Percentiles rank a stretch among this genome's conserved stretches.
These are phyloP conservation scores for Diploscapter pachys DNA, from an alignment of 1,140 invertebrate species.

Conservation along the genomic window DNA sequence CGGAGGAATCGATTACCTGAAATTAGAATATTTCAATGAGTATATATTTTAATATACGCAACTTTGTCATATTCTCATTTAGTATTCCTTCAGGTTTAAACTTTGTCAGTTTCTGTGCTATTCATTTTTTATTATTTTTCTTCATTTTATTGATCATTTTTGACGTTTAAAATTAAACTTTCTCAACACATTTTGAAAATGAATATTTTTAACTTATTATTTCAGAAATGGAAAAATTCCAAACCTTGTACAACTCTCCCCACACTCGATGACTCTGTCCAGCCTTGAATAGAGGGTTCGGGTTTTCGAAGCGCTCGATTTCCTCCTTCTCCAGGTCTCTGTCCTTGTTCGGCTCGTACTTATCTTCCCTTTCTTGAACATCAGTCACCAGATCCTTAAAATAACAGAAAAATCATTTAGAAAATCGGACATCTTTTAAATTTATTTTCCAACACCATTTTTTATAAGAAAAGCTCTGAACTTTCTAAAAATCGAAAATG, in stretches of 20 bases:
- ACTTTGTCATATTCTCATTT: too few relatives aligned
- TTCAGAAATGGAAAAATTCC: background rate
- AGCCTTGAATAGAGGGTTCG: slow-evolving; percentile 63
- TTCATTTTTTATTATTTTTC: too few relatives aligned
- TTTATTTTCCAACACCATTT: too few relatives aligned
- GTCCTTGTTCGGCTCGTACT: slow-evolving; percentile 78
- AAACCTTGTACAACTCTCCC: slow-evolving; percentile 94
- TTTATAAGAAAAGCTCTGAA: background rate
- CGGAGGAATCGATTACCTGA: slow-evolving; percentile 90
- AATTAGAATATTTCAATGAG: slow-evolving; percentile 6
- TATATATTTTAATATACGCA: too few relatives aligned
- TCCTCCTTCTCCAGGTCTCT: slow-evolving; percentile 68
- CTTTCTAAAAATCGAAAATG: background rate
- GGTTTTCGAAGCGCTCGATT: slow-evolving; percentile 48
- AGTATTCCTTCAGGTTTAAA: too few relatives aligned
- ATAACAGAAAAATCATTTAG: slow-evolving; percentile 23
- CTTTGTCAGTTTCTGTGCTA: too few relatives aligned
- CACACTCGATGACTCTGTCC: slow-evolving; percentile 96
- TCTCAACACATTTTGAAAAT: background rate
- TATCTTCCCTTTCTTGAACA: slow-evolving; percentile 67
- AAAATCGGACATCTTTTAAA: background rate
- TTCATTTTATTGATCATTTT: slow-evolving; percentile 2
- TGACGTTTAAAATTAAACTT: background rate
- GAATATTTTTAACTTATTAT: background rate
- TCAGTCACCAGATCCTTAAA: slow-evolving; percentile 68